Evolutionary conservation across 1,140 invertebrate genomes (phyloP).

Genomic region (Galleria mellonella): DNA sequence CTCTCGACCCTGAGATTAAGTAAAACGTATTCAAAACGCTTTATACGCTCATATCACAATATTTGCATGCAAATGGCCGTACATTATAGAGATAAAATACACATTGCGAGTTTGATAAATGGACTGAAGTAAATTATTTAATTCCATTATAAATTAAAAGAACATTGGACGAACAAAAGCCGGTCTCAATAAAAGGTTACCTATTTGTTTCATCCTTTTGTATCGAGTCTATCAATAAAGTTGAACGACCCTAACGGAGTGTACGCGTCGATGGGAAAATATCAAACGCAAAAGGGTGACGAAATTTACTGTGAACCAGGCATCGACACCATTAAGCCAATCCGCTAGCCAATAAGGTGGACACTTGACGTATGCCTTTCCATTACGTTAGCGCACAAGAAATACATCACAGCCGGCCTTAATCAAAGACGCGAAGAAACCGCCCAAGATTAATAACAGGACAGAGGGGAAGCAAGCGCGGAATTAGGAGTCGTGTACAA

Average conservation of each 20-base stretch:
- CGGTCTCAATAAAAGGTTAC: neutral
- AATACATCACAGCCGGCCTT: conserved; percentile 65
- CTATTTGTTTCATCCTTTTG: neutral
- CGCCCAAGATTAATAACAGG: conserved; percentile 59
- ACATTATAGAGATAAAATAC: conserved; percentile 31
- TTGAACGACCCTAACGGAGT: conserved; percentile 2
- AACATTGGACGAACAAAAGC: conserved; percentile 2
- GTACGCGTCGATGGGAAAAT: conserved; percentile 13
- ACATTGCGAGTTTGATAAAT: conserved; percentile 26
- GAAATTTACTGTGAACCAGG: conserved; percentile 35
- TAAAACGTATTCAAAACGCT: conserved; percentile 21
- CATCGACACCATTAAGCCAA: conserved; percentile 58
- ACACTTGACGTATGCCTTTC: conserved; percentile 68
- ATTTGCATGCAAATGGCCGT: conserved; percentile 44
- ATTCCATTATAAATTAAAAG: conserved; percentile 10
- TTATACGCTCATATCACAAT: conserved; percentile 25
- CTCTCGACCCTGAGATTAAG: conserved; percentile 26
- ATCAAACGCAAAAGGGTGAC: conserved; percentile 25
- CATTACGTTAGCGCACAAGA: conserved; percentile 65
- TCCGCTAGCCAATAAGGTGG: conserved; percentile 63
- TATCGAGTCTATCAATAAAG: conserved; percentile 4
- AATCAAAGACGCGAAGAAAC: conserved; percentile 63
- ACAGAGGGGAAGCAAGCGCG: conserved; percentile 31
- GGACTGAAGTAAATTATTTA: conserved; percentile 5
- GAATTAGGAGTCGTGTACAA: conserved; percentile 36